Conservation (phyloP, 2,113 vertebrate species). For the Andinoacara biseriatus region DNA sequence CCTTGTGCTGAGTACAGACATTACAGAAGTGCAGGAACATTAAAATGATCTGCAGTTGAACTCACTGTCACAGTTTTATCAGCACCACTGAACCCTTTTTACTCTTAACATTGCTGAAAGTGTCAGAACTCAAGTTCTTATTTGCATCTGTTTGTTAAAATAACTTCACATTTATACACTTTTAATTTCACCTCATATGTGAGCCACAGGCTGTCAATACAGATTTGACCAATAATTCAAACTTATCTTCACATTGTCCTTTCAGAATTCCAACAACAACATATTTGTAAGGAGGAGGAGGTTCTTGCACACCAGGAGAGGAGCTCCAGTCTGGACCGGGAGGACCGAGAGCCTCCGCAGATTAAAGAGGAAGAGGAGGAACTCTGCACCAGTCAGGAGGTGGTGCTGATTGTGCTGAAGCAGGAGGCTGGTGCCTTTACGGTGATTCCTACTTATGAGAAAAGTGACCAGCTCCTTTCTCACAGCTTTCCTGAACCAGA, state of each 20-base stretch:
- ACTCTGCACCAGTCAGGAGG: background rate
- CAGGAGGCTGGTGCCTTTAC: background rate
- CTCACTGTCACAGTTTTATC: no score
- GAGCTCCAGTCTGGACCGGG: background rate
- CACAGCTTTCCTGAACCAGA: background rate
- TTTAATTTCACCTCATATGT: background rate
- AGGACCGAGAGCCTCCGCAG: background rate
- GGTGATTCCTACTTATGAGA: background rate
- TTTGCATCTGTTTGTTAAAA: background rate
- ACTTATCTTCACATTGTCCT: background rate
- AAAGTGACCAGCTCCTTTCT: background rate
- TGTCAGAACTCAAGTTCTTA: background rate
- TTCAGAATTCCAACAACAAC: background rate
- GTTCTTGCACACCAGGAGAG: background rate
- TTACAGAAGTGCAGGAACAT: no score
- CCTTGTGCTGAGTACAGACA: no score
- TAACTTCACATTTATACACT: background rate
- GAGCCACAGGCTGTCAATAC: background rate
- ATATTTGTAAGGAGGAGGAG: background rate
- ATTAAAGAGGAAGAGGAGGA: background rate
- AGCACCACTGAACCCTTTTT: background rate
- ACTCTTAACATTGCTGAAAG: background rate
- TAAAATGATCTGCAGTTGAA: no score
- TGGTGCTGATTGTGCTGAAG: background rate
- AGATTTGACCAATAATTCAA: background rate